phyloP scores from a whole-genome alignment of 1,140 invertebrate genomes.

The Tetramorium alpestre region DNA sequence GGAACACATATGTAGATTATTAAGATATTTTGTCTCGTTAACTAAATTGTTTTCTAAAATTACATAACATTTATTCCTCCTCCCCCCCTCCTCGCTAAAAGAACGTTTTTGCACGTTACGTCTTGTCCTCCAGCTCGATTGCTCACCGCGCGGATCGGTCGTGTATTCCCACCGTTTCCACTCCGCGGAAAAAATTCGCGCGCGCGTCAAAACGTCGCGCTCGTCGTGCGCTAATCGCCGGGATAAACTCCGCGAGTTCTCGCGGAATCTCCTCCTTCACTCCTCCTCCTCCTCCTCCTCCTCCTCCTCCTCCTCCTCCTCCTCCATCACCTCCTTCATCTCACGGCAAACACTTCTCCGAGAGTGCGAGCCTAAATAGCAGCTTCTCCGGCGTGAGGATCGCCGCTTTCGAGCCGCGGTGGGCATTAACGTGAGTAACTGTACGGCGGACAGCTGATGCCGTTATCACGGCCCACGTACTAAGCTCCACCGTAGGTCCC shows the following conservation, averaged over 20 bases:
- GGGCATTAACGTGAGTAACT: constrained; percentile 67
- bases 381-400: constrained; percentile 47
- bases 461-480: constrained; percentile 66
- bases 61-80: not conserved
- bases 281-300: too few species aligned
- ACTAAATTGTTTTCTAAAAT: not conserved
- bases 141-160: not conserved
- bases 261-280: constrained; percentile 18
- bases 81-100: not conserved
- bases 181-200: constrained; percentile 27
- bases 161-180: constrained; percentile 36
- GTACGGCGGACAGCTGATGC: constrained; percentile 61
- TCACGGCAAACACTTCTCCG: constrained; percentile 2
- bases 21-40: not conserved
- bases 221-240: constrained; percentile 50
- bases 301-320: not conserved
- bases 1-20: not conserved
- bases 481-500: constrained; percentile 27
- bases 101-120: not conserved
- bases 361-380: constrained; percentile 53
- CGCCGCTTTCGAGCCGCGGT: constrained; percentile 47
- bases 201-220: constrained; percentile 57
- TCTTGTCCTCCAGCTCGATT: constrained; percentile 7
- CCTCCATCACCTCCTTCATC: not conserved
- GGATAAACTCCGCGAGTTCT: constrained; percentile 46